Evolutionary conservation across 1,140 invertebrate genomes (phyloP), one percentile per base, ranked within the genome.

Genomic region (Parasteatoda tepidariorum): DNA sequence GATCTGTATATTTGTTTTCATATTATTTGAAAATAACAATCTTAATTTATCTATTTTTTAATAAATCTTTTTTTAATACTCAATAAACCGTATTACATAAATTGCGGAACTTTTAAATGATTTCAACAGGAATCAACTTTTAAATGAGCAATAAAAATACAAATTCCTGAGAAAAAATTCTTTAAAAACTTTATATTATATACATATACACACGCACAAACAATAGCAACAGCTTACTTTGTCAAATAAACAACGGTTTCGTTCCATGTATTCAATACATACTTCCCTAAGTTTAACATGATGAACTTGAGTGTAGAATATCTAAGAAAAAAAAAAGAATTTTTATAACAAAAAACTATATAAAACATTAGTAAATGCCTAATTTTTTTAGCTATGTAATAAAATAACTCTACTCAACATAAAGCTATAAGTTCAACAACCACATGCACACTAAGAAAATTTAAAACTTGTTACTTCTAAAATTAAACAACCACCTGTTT

Each of bases 241-340:
- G 84, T 86, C 87, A 88, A 91, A 92, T 48, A 91, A 86, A 41
- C 90, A 85, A 59, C 87, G 89, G 87, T 94, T 91, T 6, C 91
- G 88, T 75, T 90, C 90, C 90, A 94, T 94, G 88, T 92, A 95
- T 15, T 92, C 89, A 13, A 95, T 90, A 86, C 93, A 94, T 84
- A 94, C 92, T 85, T 92, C 89, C 67, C 95, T 91, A 22, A 96
- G 92, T 87, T 91, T 91, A 79, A 93, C 90, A 86, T 95, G 94
- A 88, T 92, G 92, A 85, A 92, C 90, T 89, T 96, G 95, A 9
- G 93, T 95, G 81, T 93, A 91, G 89, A 93, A 96, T 70, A 92
- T 83, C 91, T 92, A 86, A 15, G 87, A 88, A 86, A 71, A 75
- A 86, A 86, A 84, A 11, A 0, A 26, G 15, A 55, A 59, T 15